Percentiles rank a stretch among this genome's conserved stretches.
phyloP scores from a whole-genome alignment of 1,140 invertebrate genomes.

The Eumaeus atala region DNA sequence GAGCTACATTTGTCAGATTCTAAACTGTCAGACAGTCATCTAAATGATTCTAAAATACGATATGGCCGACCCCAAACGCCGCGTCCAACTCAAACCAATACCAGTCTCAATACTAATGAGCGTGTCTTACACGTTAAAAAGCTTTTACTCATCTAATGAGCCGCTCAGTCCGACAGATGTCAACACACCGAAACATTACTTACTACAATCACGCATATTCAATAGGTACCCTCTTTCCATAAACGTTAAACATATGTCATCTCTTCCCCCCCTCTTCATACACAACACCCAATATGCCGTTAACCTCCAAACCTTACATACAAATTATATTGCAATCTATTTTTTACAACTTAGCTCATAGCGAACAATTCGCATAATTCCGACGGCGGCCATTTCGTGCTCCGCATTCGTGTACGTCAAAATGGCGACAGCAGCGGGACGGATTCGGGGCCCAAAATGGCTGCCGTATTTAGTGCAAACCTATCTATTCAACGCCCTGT shows the following conservation, averaged over 20 bases:
- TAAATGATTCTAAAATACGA: not conserved
- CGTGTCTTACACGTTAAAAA: constrained; percentile 65
- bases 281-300: constrained; percentile 69
- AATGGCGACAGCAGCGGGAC: constrained; percentile 17
- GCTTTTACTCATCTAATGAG: constrained; percentile 70
- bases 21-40: not conserved
- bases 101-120: constrained; percentile 57
- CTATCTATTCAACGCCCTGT: constrained; percentile 67
- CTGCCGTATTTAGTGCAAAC: constrained; percentile 40
- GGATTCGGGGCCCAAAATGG: constrained; percentile 18
- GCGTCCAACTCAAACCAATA: constrained; percentile 35
- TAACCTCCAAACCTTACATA: constrained; percentile 43
- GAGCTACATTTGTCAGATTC: not conserved
- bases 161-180: constrained; percentile 61
- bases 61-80: not conserved
- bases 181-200: too few species aligned
- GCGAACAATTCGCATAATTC: constrained; percentile 42
- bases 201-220: too few species aligned
- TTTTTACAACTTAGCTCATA: constrained; percentile 61
- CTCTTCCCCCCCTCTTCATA: constrained; percentile 41
- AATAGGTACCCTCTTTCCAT: too few species aligned
- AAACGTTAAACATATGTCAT: too few species aligned
- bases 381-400: constrained; percentile 25
- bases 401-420: constrained; percentile 13
- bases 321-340: constrained; percentile 65